Evolutionary conservation across 2,888 invertebrate genomes (phyloP).

Genomic region (Chelonus formosanus): DNA sequence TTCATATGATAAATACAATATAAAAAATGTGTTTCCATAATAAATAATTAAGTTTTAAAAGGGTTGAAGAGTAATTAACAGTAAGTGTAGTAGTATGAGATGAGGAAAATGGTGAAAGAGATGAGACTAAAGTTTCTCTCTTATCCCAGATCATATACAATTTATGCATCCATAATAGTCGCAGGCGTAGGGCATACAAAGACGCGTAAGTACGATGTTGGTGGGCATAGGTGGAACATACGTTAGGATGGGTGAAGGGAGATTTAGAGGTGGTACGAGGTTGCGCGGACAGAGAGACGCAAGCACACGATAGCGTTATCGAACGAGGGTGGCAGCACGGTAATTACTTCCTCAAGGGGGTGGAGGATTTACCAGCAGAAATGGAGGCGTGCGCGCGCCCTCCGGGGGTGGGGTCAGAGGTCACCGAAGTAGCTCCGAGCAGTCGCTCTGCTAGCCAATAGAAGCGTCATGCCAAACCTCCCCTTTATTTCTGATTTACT

Average conservation of each 20-base stretch:
- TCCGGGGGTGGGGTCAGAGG: slow-evolving; percentile 59
- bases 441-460: slow-evolving; percentile 55
- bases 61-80: no score
- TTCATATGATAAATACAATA: no score
- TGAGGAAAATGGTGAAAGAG: slow-evolving; percentile 2
- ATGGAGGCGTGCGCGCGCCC: slow-evolving; percentile 59
- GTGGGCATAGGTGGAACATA: slow-evolving; percentile 37
- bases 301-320: slow-evolving; percentile 52
- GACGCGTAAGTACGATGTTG: slow-evolving; percentile 36
- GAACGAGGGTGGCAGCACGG: slow-evolving; percentile 58
- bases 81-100: no score
- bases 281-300: slow-evolving; percentile 36
- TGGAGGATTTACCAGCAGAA: slow-evolving; percentile 38
- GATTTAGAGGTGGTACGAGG: slow-evolving; percentile 15
- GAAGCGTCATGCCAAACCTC: slow-evolving; percentile 47
- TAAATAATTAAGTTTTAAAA: no score
- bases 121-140: neutral
- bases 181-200: slow-evolving; percentile 35
- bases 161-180: slow-evolving; percentile 39
- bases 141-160: slow-evolving; percentile 25
- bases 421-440: slow-evolving; percentile 54
- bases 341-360: slow-evolving; percentile 58
- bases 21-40: no score
- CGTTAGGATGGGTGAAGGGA: slow-evolving; percentile 19
- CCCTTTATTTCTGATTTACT: slow-evolving; percentile 28